phyloP scores from a whole-genome alignment of 92 coral and sea anemone genomes.

The Palythoa grandiflora region DNA sequence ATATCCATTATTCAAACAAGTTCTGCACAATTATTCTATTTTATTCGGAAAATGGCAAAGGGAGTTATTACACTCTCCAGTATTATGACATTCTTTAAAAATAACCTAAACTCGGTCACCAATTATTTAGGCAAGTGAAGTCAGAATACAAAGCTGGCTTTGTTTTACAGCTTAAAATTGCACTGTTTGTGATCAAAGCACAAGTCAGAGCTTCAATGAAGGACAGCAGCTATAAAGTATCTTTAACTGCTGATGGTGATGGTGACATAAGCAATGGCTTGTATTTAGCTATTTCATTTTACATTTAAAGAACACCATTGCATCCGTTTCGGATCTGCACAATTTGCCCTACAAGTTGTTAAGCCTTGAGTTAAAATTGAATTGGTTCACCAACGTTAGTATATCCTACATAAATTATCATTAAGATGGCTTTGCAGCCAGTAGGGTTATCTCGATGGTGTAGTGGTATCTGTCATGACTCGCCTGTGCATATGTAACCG shows the following conservation, averaged over 20 bases:
- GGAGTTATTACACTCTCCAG: not conserved
- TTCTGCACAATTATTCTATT: too few species aligned
- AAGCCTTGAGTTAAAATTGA: too few species aligned
- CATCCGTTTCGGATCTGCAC: too few species aligned
- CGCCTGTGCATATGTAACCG: too few species aligned
- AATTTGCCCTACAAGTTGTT: too few species aligned
- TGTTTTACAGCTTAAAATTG: not conserved
- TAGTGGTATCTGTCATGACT: too few species aligned
- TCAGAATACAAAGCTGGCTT: not conserved
- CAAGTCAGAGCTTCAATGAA: not conserved
- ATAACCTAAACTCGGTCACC: not conserved
- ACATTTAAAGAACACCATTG: too few species aligned
- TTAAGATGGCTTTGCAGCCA: too few species aligned
- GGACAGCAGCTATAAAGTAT: not conserved
- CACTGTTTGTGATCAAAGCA: not conserved
- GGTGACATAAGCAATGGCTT: not conserved
- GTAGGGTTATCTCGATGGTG: too few species aligned
- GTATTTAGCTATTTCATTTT: too few species aligned
- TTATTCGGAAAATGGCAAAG: not conserved
- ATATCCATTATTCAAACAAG: constrained; percentile 21
- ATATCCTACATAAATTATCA: too few species aligned
- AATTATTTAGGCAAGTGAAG: not conserved
- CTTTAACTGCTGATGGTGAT: not conserved
- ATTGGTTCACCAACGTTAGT: too few species aligned
- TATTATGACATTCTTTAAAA: not conserved